Evolutionary conservation across 1,140 invertebrate species (phyloP).

Genomic region (Hermatobates lingyangjiaoensis): DNA sequence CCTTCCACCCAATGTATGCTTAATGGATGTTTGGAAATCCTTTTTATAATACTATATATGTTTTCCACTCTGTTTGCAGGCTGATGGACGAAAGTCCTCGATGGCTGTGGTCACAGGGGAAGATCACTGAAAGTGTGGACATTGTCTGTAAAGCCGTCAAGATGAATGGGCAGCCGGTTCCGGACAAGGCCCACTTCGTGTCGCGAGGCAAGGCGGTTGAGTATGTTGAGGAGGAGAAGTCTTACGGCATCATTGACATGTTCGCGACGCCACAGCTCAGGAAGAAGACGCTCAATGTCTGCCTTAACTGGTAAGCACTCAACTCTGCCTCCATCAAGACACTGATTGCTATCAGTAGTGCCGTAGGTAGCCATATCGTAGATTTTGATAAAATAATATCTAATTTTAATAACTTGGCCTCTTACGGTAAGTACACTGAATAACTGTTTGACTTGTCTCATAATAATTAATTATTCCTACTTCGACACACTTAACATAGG

Average conservation of each 20-base stretch:
- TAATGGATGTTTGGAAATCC: too few species aligned
- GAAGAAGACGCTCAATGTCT: slow-evolving; percentile 59
- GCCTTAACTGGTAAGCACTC: slow-evolving; percentile 57
- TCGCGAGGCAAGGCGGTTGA: slow-evolving; percentile 30
- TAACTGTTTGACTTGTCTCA: too few species aligned
- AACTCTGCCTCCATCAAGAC: too few species aligned
- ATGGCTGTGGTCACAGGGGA: slow-evolving; percentile 64
- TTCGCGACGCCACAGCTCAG: slow-evolving; percentile 61
- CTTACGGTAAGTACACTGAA: too few species aligned
- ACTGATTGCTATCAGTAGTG: too few species aligned
- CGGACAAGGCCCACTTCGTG: slow-evolving; percentile 38
- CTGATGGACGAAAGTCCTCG: slow-evolving; percentile 67
- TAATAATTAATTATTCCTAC: too few species aligned
- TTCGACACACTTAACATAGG: too few species aligned
- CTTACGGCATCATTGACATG: slow-evolving; percentile 38
- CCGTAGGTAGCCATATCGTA: too few species aligned
- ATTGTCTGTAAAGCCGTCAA: slow-evolving; percentile 52
- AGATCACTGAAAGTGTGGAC: slow-evolving; percentile 41
- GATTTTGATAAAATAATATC: too few species aligned
- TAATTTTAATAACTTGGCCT: too few species aligned
- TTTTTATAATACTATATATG: too few species aligned
- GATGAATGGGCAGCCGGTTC: slow-evolving; percentile 37
- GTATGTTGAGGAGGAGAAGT: slow-evolving; percentile 20
- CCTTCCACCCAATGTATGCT: too few species aligned
- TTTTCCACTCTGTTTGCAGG: slow-evolving; percentile 24